phyloP scores from a whole-genome alignment of 2,113 vertebrate species.

The Poicephalus meyeri region DNA sequence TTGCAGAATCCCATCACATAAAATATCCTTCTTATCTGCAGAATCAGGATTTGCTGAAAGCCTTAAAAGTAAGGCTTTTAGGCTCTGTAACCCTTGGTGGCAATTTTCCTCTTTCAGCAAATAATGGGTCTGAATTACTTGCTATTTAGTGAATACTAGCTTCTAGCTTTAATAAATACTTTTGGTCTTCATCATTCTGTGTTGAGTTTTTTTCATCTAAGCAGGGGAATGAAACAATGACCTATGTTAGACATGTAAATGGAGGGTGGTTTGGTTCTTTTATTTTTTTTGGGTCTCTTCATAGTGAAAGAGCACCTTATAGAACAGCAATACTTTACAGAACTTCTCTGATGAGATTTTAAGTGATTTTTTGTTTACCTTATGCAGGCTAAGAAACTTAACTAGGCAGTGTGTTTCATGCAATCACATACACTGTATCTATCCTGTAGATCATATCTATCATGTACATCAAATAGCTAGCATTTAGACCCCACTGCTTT shows the following conservation, averaged over 20 bases:
- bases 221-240: neutral
- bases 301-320: conserved; percentile 9
- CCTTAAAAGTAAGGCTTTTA: neutral
- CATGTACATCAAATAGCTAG: neutral
- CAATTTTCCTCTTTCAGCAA: neutral
- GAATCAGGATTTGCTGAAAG: neutral
- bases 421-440: neutral
- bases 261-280: neutral
- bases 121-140: neutral
- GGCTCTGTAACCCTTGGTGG: neutral
- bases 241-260: neutral
- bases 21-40: neutral
- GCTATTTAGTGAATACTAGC: neutral
- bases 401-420: neutral
- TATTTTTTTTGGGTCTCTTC: neutral
- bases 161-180: neutral
- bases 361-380: neutral
- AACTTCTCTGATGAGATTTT: neutral
- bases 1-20: neutral
- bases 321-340: conserved; percentile 2
- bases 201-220: neutral
- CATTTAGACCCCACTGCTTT: neutral
- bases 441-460: neutral
- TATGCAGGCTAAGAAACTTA: neutral
- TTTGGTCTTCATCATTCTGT: neutral